Evolutionary conservation across 2,113 vertebrate species (phyloP).

Genomic region (Sialia sialis): DNA sequence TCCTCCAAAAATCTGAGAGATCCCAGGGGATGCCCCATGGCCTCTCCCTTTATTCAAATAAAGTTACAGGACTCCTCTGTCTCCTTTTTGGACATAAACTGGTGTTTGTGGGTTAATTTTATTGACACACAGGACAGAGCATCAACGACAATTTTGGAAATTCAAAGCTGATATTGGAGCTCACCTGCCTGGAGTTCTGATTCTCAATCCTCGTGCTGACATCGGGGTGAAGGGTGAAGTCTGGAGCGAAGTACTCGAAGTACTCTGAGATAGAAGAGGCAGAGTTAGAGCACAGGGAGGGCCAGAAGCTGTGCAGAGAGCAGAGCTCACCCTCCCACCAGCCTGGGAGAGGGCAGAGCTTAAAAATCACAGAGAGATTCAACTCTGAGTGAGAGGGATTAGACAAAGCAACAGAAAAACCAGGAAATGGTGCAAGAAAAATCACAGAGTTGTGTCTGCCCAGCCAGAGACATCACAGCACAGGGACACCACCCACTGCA

Average conservation of each 20-base stretch:
- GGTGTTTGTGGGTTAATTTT: too few species aligned
- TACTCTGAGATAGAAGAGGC: constrained; percentile 78
- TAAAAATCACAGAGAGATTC: background rate
- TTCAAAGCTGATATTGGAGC: accelerated
- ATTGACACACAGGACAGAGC: background rate
- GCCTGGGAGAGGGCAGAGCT: background rate
- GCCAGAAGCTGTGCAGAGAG: background rate
- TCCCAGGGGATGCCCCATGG: too few species aligned
- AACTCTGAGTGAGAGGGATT: background rate
- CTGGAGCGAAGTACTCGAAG: constrained; percentile 97
- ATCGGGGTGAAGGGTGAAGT: constrained; percentile 97
- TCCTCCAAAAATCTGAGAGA: too few species aligned
- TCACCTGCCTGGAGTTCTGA: constrained; percentile 96
- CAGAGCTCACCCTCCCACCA: background rate
- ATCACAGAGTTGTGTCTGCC: background rate
- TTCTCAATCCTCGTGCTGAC: constrained; percentile 99
- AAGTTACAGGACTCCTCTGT: too few species aligned
- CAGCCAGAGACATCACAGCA: background rate
- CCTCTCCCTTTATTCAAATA: too few species aligned
- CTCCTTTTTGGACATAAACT: too few species aligned
- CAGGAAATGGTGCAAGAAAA: background rate
- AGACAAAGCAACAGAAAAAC: accelerated
- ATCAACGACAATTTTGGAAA: background rate
- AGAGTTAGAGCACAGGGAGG: background rate
- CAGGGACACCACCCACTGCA: background rate